phyloP scores from a whole-genome alignment of 1,140 invertebrate species.

The Manduca sexta region DNA sequence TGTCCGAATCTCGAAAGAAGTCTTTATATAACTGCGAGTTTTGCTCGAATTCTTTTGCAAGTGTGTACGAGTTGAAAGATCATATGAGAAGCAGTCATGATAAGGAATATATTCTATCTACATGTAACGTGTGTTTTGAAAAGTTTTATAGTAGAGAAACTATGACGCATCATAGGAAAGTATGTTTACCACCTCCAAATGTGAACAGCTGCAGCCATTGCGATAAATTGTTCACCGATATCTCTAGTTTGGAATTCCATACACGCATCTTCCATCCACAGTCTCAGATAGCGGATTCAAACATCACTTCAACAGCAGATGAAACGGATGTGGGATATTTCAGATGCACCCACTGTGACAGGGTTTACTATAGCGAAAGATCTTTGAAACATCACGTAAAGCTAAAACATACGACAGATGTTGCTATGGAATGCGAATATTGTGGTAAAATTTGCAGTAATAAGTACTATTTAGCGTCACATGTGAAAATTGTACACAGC shows the following conservation, averaged over 20 bases:
- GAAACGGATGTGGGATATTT: conserved; percentile 19
- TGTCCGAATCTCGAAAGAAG: conserved; percentile 3
- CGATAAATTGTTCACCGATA: conserved; percentile 52
- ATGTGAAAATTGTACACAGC: conserved; percentile 44
- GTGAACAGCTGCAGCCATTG: conserved; percentile 41
- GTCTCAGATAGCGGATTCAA: conserved; percentile 34
- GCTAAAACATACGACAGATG: conserved; percentile 42
- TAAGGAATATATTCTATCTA: conserved; percentile 31
- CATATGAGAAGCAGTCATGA: conserved; percentile 41
- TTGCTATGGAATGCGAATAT: conserved; percentile 31
- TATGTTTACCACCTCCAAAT: conserved; percentile 39
- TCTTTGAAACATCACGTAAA: conserved; percentile 48
- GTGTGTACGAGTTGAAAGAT: conserved; percentile 37
- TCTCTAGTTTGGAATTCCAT: conserved; percentile 51
- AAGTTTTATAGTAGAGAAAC: conserved; percentile 47
- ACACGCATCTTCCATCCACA: conserved; percentile 46
- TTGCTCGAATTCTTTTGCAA: conserved; percentile 26
- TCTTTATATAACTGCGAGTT: conserved; percentile 36
- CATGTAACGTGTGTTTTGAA: conserved; percentile 56
- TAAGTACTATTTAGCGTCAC: conserved; percentile 46
- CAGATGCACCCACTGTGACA: conserved; percentile 38
- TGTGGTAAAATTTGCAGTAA: conserved; percentile 47
- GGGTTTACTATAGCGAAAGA: conserved; percentile 43
- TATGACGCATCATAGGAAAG: conserved; percentile 34
- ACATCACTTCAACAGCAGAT: conserved; percentile 30